These are phyloP conservation scores for Acromyrmex echinatior DNA, from an alignment of 1,140 invertebrate genomes.

Conservation along the genomic window DNA sequence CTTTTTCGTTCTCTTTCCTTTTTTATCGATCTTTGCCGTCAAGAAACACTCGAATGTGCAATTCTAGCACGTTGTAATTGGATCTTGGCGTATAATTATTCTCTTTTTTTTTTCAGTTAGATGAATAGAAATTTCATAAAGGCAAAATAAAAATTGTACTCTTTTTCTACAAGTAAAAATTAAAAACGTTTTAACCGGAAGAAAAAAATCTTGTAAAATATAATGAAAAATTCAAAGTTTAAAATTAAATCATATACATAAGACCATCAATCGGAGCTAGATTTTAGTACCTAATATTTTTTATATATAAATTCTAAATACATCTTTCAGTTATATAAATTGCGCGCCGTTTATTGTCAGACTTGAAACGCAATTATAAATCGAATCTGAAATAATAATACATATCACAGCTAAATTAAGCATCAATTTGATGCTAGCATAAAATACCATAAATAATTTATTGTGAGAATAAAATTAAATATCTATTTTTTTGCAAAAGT, in stretches of 20 bases:
- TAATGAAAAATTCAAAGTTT: neutral
- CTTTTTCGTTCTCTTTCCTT: neutral
- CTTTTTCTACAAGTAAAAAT: neutral
- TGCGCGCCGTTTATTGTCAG: no score
- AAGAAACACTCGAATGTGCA: slow-evolving; percentile 22
- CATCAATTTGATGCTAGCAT: no score
- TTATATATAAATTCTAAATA: no score
- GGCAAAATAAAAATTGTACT: neutral
- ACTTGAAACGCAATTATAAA: no score
- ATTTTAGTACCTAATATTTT: no score
- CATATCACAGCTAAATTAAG: no score
- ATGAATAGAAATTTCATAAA: neutral
- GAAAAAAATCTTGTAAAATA: neutral
- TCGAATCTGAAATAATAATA: no score
- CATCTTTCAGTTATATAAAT: no score
- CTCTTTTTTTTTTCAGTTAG: slow-evolving; percentile 2
- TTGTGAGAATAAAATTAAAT: neutral
- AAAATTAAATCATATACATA: no score
- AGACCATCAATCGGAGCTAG: no score
- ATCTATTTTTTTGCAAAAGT: neutral
- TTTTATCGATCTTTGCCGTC: neutral
- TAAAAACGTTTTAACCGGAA: neutral
- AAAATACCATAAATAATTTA: no score
- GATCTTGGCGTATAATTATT: neutral
- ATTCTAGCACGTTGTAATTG: neutral